Evolutionary conservation across 2,113 vertebrate genomes (phyloP).

Genomic region (Cyprinodon brontotheroides): DNA sequence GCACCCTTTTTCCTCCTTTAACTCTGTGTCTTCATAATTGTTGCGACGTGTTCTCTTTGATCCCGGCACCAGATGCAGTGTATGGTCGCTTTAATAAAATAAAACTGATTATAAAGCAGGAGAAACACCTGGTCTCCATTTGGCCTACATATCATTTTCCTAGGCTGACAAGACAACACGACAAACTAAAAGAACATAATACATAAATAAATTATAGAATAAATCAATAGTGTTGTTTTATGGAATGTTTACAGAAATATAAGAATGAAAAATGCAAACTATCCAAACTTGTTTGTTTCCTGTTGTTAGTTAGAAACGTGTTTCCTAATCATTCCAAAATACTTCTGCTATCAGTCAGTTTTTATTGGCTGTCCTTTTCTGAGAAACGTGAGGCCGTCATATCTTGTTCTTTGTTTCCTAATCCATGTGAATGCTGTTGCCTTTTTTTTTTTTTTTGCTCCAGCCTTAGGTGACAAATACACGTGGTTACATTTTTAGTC

Average conservation of each 20-base stretch:
- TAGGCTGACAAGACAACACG: too few relatives aligned
- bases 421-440: conserved; percentile 2
- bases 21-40: background rate
- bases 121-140: background rate
- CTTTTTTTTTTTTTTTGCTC: background rate
- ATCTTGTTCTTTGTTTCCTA: conserved; percentile 14
- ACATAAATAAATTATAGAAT: background rate
- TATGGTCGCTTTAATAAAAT: too few relatives aligned
- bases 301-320: conserved; percentile 3
- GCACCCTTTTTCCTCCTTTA: background rate
- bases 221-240: background rate
- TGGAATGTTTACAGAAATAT: background rate
- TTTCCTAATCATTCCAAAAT: conserved; percentile 9
- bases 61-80: too few relatives aligned
- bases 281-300: too few relatives aligned
- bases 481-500: background rate
- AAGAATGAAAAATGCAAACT: background rate
- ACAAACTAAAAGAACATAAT: too few relatives aligned
- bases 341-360: conserved; percentile 34
- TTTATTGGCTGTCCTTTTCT: conserved; percentile 26
- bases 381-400: background rate
- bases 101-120: background rate
- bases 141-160: too few relatives aligned
- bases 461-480: background rate
- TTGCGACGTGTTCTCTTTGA: too few relatives aligned